phyloP scores from a whole-genome alignment of 1,140 invertebrate genomes.

The Cotesia chilonis region DNA sequence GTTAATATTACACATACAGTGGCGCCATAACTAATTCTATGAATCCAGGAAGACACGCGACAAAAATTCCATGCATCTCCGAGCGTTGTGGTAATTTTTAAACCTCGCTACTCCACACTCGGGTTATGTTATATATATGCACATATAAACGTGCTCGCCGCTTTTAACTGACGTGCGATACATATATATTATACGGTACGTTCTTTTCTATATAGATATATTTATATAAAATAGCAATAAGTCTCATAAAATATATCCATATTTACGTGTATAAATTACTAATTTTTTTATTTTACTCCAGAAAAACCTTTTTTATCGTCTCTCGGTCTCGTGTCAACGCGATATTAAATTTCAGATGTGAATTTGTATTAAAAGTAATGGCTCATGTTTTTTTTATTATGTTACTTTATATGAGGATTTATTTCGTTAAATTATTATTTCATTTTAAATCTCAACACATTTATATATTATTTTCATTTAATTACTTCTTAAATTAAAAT shows the following conservation, averaged over 20 bases:
- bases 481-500: too few species aligned
- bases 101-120: slow-evolving; percentile 11
- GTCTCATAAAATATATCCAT: slow-evolving; percentile 10
- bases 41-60: slow-evolving; percentile 37
- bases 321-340: slow-evolving; percentile 14
- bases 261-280: not conserved
- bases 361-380: too few species aligned
- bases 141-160: slow-evolving; percentile 13
- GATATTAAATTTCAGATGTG: too few species aligned
- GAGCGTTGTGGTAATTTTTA: slow-evolving; percentile 22
- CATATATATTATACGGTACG: too few species aligned
- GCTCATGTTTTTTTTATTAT: too few species aligned
- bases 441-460: too few species aligned
- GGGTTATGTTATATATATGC: not conserved
- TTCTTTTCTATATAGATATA: too few species aligned
- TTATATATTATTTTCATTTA: too few species aligned
- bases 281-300: slow-evolving; percentile 13
- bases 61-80: slow-evolving; percentile 39
- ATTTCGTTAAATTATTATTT: too few species aligned
- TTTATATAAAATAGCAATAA: too few species aligned
- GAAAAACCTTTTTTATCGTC: slow-evolving; percentile 8
- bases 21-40: slow-evolving; percentile 37
- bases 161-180: too few species aligned
- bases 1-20: slow-evolving; percentile 3
- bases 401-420: too few species aligned